A percentile compares a stretch with the other conserved stretches of the same genome.
These are phyloP conservation scores for Bombus vancouverensis DNA, from an alignment of 1,140 invertebrate genomes.

Conservation along the genomic window DNA sequence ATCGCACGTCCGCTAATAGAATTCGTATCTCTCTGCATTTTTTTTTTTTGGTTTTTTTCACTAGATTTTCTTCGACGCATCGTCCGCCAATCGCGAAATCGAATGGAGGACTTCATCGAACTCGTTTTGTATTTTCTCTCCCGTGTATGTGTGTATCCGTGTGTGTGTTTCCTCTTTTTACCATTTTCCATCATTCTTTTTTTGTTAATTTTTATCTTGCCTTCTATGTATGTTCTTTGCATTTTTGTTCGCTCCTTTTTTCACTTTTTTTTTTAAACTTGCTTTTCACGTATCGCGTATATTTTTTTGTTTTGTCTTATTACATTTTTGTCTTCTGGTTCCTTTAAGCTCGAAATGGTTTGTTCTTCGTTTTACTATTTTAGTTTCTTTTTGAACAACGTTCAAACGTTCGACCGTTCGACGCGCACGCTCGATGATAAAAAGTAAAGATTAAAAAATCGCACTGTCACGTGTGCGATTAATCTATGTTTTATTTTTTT, in stretches of 20 bases:
- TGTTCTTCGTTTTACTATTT: conserved; percentile 5
- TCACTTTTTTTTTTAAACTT: not conserved
- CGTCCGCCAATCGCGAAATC: not conserved
- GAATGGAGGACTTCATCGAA: not conserved
- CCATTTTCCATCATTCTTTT: not conserved
- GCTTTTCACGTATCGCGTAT: too few species aligned
- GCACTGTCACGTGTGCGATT: not conserved
- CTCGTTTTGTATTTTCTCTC: not conserved
- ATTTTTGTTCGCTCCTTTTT: not conserved
- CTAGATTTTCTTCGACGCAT: not conserved
- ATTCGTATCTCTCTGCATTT: not conserved
- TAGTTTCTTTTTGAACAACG: not conserved
- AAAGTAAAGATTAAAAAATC: conserved; percentile 30
- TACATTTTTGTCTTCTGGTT: not conserved
- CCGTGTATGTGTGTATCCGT: not conserved
- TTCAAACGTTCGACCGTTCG: not conserved
- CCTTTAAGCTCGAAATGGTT: conserved; percentile 45
- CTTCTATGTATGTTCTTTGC: not conserved
- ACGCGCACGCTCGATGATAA: conserved; percentile 9
- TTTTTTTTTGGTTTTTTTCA: not conserved
- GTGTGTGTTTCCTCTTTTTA: not conserved
- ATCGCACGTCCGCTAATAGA: conserved; percentile 35
- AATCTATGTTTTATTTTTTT: not conserved
- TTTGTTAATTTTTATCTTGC: not conserved
- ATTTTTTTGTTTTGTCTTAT: not conserved